Evolutionary conservation across 2,888 invertebrate species (phyloP).

Genomic region (Drosophila algonquin): DNA sequence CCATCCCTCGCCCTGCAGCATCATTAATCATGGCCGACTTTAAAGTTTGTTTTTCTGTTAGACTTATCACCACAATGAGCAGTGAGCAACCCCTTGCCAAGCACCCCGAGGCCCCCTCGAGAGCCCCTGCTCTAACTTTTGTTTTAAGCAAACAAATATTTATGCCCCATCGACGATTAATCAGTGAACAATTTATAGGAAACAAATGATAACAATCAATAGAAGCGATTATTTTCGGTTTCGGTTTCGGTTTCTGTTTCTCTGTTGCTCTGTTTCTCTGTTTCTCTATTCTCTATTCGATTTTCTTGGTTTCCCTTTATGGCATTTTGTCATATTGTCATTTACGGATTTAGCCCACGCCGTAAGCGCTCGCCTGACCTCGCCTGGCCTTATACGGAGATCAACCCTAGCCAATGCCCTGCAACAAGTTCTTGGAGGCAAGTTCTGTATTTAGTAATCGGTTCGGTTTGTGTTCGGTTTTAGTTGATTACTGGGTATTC

Average conservation of each 20-base stretch:
- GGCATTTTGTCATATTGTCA: constrained; percentile 35
- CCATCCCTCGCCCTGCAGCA: no score
- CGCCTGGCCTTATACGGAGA: background rate
- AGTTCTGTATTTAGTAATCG: background rate
- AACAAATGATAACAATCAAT: constrained; percentile 56
- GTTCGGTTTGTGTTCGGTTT: no score
- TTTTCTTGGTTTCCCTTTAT: constrained; percentile 28
- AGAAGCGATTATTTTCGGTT: constrained; percentile 59
- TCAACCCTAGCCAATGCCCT: constrained; percentile 28
- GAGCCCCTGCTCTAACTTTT: constrained; percentile 1
- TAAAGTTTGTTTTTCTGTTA: no score
- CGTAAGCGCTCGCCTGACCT: no score
- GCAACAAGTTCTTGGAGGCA: constrained; percentile 59
- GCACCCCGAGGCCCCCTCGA: no score
- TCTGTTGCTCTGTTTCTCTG: background rate
- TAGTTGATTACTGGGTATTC: no score
- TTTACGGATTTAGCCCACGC: constrained; percentile 21
- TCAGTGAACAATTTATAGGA: constrained; percentile 22
- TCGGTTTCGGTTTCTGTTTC: background rate
- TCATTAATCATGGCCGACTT: no score
- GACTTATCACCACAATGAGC: no score
- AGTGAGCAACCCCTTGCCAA: no score
- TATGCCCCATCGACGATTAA: constrained; percentile 21
- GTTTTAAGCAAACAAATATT: constrained; percentile 5
- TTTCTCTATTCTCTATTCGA: background rate